Base-by-base conservation (phyloP, 2,113 vertebrate genomes). In the Bufo bufo region DNA sequence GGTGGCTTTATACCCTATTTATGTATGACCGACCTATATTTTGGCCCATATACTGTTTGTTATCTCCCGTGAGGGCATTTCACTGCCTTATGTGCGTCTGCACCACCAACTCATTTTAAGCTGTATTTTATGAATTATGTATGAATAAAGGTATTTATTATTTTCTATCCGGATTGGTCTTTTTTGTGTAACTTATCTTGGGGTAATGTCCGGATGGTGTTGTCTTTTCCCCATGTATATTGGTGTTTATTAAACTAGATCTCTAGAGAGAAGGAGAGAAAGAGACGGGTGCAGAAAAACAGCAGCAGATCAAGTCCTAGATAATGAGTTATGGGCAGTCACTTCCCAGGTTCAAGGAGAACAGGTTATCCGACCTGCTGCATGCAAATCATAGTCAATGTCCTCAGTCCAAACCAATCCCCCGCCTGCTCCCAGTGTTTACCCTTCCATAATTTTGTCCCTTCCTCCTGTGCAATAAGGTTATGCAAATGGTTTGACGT, bases 401-500 rank as follows among this genome's bases (percentile, higher is more conserved):
- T 20, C n/a, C 10, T 63, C 20, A 1, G 10, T n/a, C 3, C 6
- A 23, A 17, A 13, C 19, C 54, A 59, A 7, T 43, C 58, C 19
- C 33, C 6, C 43, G 6, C 9, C n/a, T 63, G 14, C 14, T 54
- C 77, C 50, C 52, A 9, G 3, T 19, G 19, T 50, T 20, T 47
- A 4, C 11, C 10, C 43, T 82, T 63, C 58, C 33, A 4, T 45
- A 4, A 3, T 49, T 33, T 8, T 61, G 6, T 33, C 13, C 10
- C 59, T 82, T 82, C 59, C 45, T 65, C 59, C 13, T 82, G 17
- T 50, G 14, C 13, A 45, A 23, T 1, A 23, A 81, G 19, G 14
- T 17, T 61, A 81, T 82, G 58, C 8, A 82, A 81, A 81, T 81
- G 12, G 11, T 9, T 8, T 77, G 78, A 80, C 58, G 56, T 56